These are phyloP conservation scores for Matsumurasca onukii DNA, from an alignment of 1,140 invertebrate genomes.

Conservation along the genomic window DNA sequence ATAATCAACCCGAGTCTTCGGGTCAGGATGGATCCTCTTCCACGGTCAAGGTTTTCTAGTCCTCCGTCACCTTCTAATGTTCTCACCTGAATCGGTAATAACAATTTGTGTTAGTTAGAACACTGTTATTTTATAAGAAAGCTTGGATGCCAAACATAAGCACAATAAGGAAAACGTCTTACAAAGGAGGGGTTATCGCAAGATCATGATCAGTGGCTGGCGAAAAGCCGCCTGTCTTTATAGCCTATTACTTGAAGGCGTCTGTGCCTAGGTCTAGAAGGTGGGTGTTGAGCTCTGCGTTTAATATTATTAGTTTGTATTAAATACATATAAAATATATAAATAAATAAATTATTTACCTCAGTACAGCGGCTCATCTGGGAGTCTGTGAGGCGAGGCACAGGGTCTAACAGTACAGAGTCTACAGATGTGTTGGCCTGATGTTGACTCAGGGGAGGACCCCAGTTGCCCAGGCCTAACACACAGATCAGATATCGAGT, in stretches of 20 bases:
- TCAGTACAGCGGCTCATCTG: slow-evolving; percentile 73
- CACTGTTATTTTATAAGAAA: too few relatives aligned
- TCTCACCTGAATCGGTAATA: slow-evolving; percentile 47
- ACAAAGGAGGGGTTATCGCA: too few relatives aligned
- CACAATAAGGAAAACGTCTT: too few relatives aligned
- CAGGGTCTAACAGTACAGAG: slow-evolving; percentile 22
- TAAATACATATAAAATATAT: too few relatives aligned
- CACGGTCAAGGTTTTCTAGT: slow-evolving; percentile 58
- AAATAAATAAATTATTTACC: too few relatives aligned
- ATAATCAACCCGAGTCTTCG: slow-evolving; percentile 79
- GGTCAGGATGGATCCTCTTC: slow-evolving; percentile 63
- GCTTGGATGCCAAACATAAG: too few relatives aligned
- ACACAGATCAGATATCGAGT: slow-evolving; percentile 84
- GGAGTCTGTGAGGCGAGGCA: slow-evolving; percentile 67
- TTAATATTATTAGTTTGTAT: too few relatives aligned
- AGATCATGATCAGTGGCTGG: too few relatives aligned
- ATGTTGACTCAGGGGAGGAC: slow-evolving; percentile 33
- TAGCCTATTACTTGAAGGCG: too few relatives aligned
- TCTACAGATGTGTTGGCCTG: slow-evolving; percentile 7
- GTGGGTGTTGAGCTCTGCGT: too few relatives aligned
- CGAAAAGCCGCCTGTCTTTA: too few relatives aligned
- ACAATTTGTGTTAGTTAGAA: not conserved
- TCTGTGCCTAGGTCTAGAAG: too few relatives aligned
- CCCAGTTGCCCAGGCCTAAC: slow-evolving; percentile 73
- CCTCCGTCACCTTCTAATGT: slow-evolving; percentile 71